These are phyloP conservation scores for Indri indri DNA, from an alignment of 2,113 vertebrate genomes.

Conservation along the genomic window DNA sequence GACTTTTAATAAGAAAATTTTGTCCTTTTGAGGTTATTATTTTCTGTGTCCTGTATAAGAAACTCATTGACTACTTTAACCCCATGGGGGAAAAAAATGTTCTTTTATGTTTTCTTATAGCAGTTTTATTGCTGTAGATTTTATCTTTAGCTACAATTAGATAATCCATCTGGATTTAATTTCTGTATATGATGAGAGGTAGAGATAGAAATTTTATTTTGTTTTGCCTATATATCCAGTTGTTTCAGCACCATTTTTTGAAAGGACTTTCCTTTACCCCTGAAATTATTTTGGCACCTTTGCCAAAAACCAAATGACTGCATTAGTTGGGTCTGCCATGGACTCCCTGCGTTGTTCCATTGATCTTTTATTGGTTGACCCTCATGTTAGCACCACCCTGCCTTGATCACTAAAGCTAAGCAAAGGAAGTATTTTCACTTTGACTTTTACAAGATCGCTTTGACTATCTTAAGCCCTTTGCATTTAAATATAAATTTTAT, in stretches of 20 bases:
- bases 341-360: too few relatives aligned
- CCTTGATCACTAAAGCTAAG: background rate
- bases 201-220: background rate
- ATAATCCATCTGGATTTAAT: background rate
- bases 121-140: too few relatives aligned
- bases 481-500: background rate
- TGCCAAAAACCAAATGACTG: background rate
- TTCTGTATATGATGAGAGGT: background rate
- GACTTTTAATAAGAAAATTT: background rate
- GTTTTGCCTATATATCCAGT: fast-evolving
- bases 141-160: too few relatives aligned
- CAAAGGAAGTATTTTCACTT: background rate
- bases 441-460: background rate
- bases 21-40: background rate
- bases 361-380: too few relatives aligned
- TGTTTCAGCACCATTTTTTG: background rate
- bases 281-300: background rate
- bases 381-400: fast-evolving
- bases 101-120: too few relatives aligned
- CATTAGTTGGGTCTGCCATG: background rate
- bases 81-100: background rate
- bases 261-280: background rate
- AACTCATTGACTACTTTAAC: background rate
- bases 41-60: background rate
- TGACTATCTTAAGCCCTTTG: background rate